Percentiles rank a stretch among this genome's conserved stretches.
phyloP scores from a whole-genome alignment of 2,113 vertebrate genomes.

The Hemiprocne comata region DNA sequence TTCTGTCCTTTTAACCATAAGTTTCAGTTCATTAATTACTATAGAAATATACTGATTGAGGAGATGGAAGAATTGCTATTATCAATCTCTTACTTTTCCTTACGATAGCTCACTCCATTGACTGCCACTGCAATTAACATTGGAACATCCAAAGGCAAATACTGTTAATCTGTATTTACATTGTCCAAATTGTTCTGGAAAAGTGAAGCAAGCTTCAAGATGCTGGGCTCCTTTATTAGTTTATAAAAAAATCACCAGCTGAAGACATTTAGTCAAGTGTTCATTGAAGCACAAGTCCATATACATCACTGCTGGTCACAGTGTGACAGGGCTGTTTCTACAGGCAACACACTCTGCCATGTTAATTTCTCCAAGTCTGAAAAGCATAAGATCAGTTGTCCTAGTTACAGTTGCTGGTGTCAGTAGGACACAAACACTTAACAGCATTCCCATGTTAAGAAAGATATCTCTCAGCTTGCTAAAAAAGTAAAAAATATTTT shows the following conservation, averaged over 20 bases:
- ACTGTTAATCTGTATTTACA: fast-evolving
- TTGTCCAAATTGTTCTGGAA: not conserved
- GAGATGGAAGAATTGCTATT: not conserved
- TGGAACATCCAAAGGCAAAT: too few species aligned
- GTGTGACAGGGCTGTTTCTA: fast-evolving
- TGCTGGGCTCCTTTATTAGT: not conserved
- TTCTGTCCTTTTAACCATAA: not conserved
- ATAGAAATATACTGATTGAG: not conserved
- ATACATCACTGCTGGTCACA: not conserved
- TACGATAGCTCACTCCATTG: not conserved
- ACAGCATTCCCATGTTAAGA: not conserved
- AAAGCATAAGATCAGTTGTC: not conserved
- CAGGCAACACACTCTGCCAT: not conserved
- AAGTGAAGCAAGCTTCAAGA: not conserved
- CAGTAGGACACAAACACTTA: not conserved
- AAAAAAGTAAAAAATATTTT: not conserved
- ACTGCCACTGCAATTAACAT: not conserved
- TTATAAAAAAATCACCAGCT: not conserved
- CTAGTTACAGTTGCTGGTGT: not conserved
- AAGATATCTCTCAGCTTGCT: not conserved
- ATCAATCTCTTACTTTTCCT: not conserved
- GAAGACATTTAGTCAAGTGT: not conserved
- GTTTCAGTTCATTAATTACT: not conserved
- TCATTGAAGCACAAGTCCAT: not conserved
- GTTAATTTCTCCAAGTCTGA: not conserved